phyloP scores from a whole-genome alignment of 2,888 invertebrate species.

The Eulithis prunata region DNA sequence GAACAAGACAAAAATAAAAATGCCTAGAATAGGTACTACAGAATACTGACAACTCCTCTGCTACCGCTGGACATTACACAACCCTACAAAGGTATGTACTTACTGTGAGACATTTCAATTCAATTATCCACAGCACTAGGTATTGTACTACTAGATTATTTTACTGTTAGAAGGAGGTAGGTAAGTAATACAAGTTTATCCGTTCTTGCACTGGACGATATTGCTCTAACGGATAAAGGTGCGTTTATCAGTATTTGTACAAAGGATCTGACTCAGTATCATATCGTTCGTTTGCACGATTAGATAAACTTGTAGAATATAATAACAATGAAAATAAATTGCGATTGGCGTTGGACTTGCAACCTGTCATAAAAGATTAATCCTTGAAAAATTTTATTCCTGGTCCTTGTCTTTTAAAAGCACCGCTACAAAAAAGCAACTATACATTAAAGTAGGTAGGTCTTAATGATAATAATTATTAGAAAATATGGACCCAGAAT shows the following conservation, averaged over 20 bases:
- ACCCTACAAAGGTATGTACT: slow-evolving; percentile 37
- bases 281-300: slow-evolving; percentile 51
- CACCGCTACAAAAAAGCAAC: no score
- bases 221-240: slow-evolving; percentile 22
- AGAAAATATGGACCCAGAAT: no score
- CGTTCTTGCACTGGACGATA: slow-evolving; percentile 14
- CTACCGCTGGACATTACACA: not conserved
- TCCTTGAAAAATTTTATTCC: no score
- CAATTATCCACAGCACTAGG: slow-evolving; percentile 2
- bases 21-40: no score
- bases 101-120: slow-evolving; percentile 51
- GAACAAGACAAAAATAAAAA: no score
- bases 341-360: no score
- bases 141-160: slow-evolving; percentile 9
- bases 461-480: no score
- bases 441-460: no score
- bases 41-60: no score
- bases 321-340: no score
- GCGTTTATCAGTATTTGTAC: slow-evolving; percentile 48
- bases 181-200: slow-evolving; percentile 3
- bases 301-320: slow-evolving; percentile 45
- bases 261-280: slow-evolving; percentile 49
- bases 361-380: no score
- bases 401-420: no score
- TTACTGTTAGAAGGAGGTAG: not conserved